Evolutionary conservation across 2,797 vertebrate genomes (phyloP), one percentile per base, ranked within the genome.

Genomic region (Euphonia xanthogaster): DNA sequence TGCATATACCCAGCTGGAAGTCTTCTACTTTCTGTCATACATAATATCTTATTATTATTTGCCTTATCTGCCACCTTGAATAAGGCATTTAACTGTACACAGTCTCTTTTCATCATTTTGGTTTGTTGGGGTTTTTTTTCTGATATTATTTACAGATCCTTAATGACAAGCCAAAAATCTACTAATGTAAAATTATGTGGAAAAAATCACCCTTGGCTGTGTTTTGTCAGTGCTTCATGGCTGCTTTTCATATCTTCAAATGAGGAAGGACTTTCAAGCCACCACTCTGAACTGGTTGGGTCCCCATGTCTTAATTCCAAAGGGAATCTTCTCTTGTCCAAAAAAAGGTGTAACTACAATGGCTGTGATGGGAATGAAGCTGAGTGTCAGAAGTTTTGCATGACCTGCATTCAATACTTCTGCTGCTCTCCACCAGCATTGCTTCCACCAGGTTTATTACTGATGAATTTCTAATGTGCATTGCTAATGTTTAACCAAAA

Each of bases 331-430:
- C 8, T 25, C 7, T 15, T 42, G 13, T 15, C 33, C 21, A 23
- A 54, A 48, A 44, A 35, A 25, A 4, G 0, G 24, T 45, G 14
- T 9, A 21, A 23, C 13, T 25, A 1, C 0, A 1, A 12, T 22
- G 51, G 37, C 20, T 57, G 1, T 13, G 24, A 16, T 22, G n/a
- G 40, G 40, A 17, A 40, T 40, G 40, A 40, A 40, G 40, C 40
- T 40, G 40, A 40, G 2, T 10, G 6, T 3, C 20, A 47, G 33
- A 63, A 40, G 21, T 31, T 88, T 78, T 78, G 6, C 54, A 23
- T 30, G 48, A 11, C 12, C 13, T 10, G 3, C 10, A 2, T 76
- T 65, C 35, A 76, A 30, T 48, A 37, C 24, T 78, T 10, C 65
- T 47, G 1, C 35, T 62, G 42, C 33, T 86, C 27, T 50, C 31